phyloP scores from a whole-genome alignment of 2,888 invertebrate species.

The Auanema sp. region DNA sequence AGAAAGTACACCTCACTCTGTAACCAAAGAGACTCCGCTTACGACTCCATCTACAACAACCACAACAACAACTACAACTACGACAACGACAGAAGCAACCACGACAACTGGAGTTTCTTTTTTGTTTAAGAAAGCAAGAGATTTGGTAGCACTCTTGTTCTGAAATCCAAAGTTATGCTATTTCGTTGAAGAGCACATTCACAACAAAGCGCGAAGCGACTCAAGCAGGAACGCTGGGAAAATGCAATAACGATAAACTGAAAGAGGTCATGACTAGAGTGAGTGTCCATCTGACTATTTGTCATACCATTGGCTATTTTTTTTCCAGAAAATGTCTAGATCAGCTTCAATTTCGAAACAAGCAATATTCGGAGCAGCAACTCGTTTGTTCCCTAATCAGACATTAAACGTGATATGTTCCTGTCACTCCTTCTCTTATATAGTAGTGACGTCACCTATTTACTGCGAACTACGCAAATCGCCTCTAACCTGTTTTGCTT shows the following conservation, averaged over 20 bases:
- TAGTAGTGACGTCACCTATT: slow-evolving; percentile 45
- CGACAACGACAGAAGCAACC: neutral
- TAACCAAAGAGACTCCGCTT: neutral
- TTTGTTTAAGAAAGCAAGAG: slow-evolving; percentile 18
- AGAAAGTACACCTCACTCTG: neutral
- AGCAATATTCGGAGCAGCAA: slow-evolving; percentile 40
- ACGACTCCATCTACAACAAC: too few species aligned
- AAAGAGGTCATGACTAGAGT: slow-evolving; percentile 30
- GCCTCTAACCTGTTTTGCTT: slow-evolving; percentile 41
- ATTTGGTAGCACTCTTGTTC: too few species aligned
- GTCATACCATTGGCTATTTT: neutral
- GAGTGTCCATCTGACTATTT: neutral
- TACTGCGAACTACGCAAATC: slow-evolving; percentile 45
- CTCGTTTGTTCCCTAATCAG: slow-evolving; percentile 26
- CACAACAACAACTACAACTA: neutral
- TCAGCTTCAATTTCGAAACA: slow-evolving; percentile 45
- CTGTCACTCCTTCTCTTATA: slow-evolving; percentile 43
- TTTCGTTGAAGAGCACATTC: slow-evolving; percentile 7
- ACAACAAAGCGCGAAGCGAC: slow-evolving; percentile 12
- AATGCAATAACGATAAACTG: slow-evolving; percentile 28
- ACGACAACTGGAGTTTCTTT: neutral
- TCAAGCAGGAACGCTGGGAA: slow-evolving; percentile 19
- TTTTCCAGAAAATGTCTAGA: slow-evolving; percentile 35
- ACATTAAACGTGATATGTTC: slow-evolving; percentile 38
- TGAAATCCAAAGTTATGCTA: too few species aligned